Evolutionary conservation across 2,888 invertebrate genomes (phyloP), one percentile per base, ranked within the genome.

Genomic region (Torymus tubicola): DNA sequence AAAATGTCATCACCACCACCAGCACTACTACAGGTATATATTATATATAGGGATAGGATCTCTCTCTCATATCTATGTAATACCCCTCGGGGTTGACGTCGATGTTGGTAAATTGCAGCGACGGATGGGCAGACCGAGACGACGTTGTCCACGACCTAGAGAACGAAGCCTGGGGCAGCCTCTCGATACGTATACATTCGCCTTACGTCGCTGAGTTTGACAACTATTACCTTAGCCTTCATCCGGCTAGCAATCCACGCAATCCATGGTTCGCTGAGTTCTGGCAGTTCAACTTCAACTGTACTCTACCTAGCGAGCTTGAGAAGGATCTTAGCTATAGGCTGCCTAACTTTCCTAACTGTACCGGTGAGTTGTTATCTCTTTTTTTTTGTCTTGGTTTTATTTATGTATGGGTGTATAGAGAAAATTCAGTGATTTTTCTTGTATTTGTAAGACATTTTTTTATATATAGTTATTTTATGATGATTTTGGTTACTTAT

Each of bases 201-300:
- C 95, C 95, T 0, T 93, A 93, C 89, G 93, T 94, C 55, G 87
- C 89, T 50, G 91, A 92, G 80, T 95, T 95, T 88, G 94, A 95
- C 87, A 89, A 92, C 8, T 93, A 95, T 89, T 96, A 96, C 90
- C 93, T 93, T 85, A 90, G 92, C 0, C 92, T 96, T 69, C 92
- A 93, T 80, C 95, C 95, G 0, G 88, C 92, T 82, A 93, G 91
- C 86, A 95, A 95, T 90, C 88, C 90, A 10, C 91, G 94, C 72
- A 96, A 96, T 90, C 95, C 95, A 0, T 94, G 93, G 94, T 96
- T 96, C 90, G 91, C 92, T 85, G 96, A 96, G 89, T 95, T 95
- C 90, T 96, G 96, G 96, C 94, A 96, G 88, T 91, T 92, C 83
- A 93, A 93, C 85, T 96, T 95, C 90, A 92, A 93, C 85, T 96